Conservation (phyloP, 2,888 invertebrate genomes). For the Baccha elongata region DNA sequence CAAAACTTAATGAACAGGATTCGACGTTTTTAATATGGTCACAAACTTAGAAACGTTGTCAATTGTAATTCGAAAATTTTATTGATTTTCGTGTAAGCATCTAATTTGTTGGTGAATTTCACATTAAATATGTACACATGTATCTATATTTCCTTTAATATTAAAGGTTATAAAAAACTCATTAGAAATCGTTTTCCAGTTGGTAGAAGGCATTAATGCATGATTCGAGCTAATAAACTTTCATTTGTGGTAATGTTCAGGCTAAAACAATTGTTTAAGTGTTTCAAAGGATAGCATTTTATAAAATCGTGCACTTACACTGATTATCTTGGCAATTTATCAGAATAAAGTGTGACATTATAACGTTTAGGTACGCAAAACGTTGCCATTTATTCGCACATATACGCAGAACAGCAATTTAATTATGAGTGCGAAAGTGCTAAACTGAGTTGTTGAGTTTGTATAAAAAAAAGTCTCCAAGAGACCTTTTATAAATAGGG, state of each 20-base stretch:
- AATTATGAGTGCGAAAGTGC: conserved; percentile 19
- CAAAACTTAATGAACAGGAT: too few relatives aligned
- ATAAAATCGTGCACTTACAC: conserved; percentile 43
- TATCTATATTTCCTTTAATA: too few relatives aligned
- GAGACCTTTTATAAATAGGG: background rate
- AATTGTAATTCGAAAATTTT: too few relatives aligned
- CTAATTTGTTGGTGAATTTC: conserved; percentile 3
- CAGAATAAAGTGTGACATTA: conserved; percentile 29
- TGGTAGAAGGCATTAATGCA: conserved; percentile 6
- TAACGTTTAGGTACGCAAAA: conserved; percentile 3
- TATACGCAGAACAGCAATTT: background rate
- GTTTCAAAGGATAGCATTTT: background rate
- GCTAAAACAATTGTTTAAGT: background rate
- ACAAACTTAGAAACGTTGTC: too few relatives aligned
- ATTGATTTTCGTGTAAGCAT: background rate
- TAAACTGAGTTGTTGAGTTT: conserved; percentile 18
- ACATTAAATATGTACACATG: background rate
- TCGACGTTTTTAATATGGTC: too few relatives aligned
- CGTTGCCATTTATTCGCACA: conserved; percentile 9
- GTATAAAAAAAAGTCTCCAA: background rate
- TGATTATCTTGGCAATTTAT: conserved; percentile 53
- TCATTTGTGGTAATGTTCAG: background rate
- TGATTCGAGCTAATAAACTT: conserved; percentile 11
- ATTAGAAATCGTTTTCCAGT: background rate
- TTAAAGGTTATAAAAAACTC: conserved; percentile 8